Evolutionary conservation across 2,113 vertebrate species (phyloP), one percentile per base, ranked within the genome.

Genomic region (Gnathonemus echidnorhynchus): DNA sequence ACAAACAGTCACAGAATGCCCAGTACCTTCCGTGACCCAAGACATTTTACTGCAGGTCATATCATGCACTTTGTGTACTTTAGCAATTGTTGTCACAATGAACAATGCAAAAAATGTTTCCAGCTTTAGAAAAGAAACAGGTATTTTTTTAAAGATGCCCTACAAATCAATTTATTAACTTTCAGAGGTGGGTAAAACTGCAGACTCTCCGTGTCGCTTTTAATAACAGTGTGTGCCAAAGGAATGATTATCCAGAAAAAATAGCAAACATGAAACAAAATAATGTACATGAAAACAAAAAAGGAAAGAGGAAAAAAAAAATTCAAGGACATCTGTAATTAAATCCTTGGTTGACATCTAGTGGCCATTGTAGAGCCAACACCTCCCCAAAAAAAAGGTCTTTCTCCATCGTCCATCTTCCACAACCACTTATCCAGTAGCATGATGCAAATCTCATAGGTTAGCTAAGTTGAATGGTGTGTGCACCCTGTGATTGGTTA

Each of bases 301-400:
- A 87, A 31, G 27, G n/a, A 2, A 17, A 53, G 31, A 56, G 21
- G 31, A 45, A 53, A n/a, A 35, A 27, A 80, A 87, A 88, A 39
- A 31, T 39, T 17, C 74, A 42, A 80, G 31, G 31, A 19, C 35
- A 80, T 80, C 2, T 80, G 5, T 80, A 80, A 80, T 80, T 80
- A 80, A 42, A 80, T 6, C 11, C 6, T 90, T n/a, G 89, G 88
- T 90, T 92, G 92, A 91, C 92, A 90, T 91, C 92, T 93, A 91
- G 91, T 91, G 92, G 91, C n/a, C 31, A 3, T 88, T 42, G 35
- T 27, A 85, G 7, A 45, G n/a, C 35, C 24, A 53, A 52, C 86
- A 53, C 74, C 74, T 17, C 39, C 74, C 74, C 13, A 70, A 70
- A 70, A 31, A 9, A 24, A 66, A 27, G n/a, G n/a, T 27, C n/a